These are phyloP conservation scores for Plutomurus gul DNA, from an alignment of 1,140 invertebrate genomes.

Conservation along the genomic window DNA sequence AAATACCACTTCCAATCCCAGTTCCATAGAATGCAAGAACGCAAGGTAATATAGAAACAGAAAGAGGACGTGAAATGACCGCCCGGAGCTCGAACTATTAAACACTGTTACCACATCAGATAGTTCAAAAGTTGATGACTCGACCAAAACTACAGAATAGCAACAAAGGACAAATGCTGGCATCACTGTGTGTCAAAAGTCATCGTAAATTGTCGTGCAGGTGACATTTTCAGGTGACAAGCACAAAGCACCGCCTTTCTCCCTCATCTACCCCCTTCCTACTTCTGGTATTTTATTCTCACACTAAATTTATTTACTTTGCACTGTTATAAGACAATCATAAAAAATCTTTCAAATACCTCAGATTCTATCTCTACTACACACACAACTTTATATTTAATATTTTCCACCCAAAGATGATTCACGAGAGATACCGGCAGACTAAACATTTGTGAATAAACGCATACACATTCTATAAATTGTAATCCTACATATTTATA, in stretches of 20 bases:
- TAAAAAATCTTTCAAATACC: neutral
- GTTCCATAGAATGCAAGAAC: neutral
- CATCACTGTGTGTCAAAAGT: slow-evolving; percentile 44
- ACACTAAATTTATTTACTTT: slow-evolving; percentile 42
- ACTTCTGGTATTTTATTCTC: slow-evolving; percentile 41
- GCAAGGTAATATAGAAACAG: neutral
- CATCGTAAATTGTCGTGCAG: slow-evolving; percentile 40
- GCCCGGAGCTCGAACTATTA: slow-evolving; percentile 20
- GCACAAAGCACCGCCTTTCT: slow-evolving; percentile 41
- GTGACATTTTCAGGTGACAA: slow-evolving; percentile 45
- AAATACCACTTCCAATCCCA: too few relatives aligned
- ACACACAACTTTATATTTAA: neutral
- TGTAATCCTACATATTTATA: too few relatives aligned
- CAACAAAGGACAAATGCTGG: slow-evolving; percentile 5
- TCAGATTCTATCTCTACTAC: neutral
- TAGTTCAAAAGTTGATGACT: neutral
- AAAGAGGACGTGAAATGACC: slow-evolving; percentile 18
- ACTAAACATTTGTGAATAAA: neutral
- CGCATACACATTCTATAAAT: too few relatives aligned
- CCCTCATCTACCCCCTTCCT: slow-evolving; percentile 41
- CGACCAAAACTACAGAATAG: neutral
- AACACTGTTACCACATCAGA: slow-evolving; percentile 28
- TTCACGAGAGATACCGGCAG: neutral
- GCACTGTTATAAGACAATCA: slow-evolving; percentile 25
- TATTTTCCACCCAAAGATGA: too few relatives aligned